Evolutionary conservation across 2,888 invertebrate genomes (phyloP).

Genomic region (Chironomus riparius): DNA sequence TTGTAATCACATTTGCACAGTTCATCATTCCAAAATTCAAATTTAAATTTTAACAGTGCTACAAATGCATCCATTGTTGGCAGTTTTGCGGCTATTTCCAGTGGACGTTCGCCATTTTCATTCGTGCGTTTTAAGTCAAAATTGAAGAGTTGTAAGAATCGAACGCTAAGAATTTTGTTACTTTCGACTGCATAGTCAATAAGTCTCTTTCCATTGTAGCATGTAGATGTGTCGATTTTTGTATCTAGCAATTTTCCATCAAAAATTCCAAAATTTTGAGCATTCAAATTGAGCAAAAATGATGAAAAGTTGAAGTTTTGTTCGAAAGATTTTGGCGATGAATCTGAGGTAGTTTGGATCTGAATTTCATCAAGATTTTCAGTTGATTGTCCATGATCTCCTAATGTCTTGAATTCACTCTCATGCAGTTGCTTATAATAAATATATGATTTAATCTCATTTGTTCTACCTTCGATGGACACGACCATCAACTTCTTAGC

Average conservation of each 20-base stretch:
- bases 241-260: not conserved
- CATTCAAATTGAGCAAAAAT: not conserved
- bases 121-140: not conserved
- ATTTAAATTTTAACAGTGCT: not conserved
- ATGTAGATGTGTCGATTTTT: not conserved
- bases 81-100: not conserved
- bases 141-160: conserved; percentile 1
- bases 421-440: not conserved
- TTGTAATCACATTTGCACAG: not conserved
- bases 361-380: not conserved
- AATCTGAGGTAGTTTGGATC: not conserved
- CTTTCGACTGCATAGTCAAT: not conserved
- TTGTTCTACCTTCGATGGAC: not conserved
- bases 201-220: not conserved
- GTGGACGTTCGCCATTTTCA: not conserved
- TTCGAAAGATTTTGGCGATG: not conserved
- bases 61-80: not conserved
- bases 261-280: not conserved
- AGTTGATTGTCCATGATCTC: not conserved
- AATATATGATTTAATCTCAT: not conserved
- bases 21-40: conserved; percentile 2
- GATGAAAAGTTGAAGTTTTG: not conserved
- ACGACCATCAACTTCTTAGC: not conserved
- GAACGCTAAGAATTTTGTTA: not conserved
- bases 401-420: not conserved